Conservation (phyloP, 2,113 vertebrate species). For the Thunnus maccoyii region DNA sequence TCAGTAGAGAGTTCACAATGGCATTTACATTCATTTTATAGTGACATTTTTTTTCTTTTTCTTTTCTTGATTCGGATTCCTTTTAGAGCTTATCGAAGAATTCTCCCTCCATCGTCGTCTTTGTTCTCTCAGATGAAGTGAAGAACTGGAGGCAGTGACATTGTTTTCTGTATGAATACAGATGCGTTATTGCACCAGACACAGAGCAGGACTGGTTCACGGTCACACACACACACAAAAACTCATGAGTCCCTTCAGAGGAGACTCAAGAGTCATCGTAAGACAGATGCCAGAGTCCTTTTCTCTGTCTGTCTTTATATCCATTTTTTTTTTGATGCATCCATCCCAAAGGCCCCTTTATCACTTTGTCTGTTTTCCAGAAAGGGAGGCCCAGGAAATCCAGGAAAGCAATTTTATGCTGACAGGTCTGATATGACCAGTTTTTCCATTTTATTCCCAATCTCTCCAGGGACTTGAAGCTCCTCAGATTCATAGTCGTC, state of each 20-base stretch:
- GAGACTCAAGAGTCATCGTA: constrained; percentile 16
- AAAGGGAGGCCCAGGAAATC: constrained; percentile 68
- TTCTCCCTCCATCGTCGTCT: constrained; percentile 2
- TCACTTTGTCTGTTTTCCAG: constrained; percentile 52
- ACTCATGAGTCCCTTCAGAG: constrained; percentile 19
- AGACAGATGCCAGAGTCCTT: constrained; percentile 22
- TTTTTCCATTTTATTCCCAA: constrained; percentile 93
- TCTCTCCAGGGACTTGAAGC: constrained; percentile 89
- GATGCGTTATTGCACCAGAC: constrained; percentile 84
- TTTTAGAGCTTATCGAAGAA: constrained; percentile 50
- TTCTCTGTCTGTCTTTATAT: constrained; percentile 22
- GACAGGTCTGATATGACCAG: constrained; percentile 92
- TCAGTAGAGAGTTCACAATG: constrained; percentile 66
- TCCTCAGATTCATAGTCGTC: constrained; percentile 96
- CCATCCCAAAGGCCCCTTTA: constrained; percentile 8
- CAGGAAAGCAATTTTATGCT: constrained; percentile 77
- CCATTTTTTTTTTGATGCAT: constrained; percentile 43
- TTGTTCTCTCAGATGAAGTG: constrained; percentile 21
- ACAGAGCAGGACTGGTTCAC: constrained; percentile 65
- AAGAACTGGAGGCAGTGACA: constrained; percentile 50
- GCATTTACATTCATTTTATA: constrained; percentile 44
- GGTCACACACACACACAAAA: constrained; percentile 51
- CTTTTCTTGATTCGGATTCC: constrained; percentile 25
- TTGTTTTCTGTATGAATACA: constrained; percentile 66
- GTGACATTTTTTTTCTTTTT: constrained; percentile 19